Percentiles rank a stretch among this genome's conserved stretches.
Evolutionary conservation across 2,113 vertebrate genomes (phyloP).

Genomic region (Centropristis striata): DNA sequence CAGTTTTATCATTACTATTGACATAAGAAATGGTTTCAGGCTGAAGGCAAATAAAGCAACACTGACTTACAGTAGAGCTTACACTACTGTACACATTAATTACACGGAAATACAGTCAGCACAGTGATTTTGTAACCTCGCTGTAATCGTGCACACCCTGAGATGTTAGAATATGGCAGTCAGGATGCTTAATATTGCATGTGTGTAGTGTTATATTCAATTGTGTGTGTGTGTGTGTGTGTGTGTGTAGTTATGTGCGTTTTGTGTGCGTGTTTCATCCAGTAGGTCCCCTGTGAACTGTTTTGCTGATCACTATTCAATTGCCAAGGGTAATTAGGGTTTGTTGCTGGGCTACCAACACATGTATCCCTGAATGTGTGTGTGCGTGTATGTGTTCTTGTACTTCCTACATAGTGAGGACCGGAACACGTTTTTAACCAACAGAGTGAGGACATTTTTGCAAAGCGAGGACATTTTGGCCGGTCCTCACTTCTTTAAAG

Average conservation of each 20-base stretch:
- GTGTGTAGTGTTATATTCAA: background rate
- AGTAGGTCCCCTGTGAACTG: background rate
- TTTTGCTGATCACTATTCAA: conserved; percentile 39
- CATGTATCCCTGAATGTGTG: background rate
- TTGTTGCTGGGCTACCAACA: conserved; percentile 62
- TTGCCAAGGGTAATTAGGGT: conserved; percentile 56
- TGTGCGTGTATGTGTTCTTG: background rate
- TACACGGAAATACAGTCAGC: conserved; percentile 2
- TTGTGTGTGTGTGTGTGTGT: background rate
- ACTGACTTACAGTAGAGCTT: background rate
- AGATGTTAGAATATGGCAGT: background rate
- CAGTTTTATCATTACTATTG: conserved; percentile 19
- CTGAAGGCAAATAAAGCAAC: background rate
- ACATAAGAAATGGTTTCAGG: background rate
- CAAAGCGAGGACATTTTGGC: too few relatives aligned
- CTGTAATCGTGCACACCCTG: background rate
- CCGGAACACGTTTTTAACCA: too few relatives aligned
- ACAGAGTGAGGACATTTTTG: too few relatives aligned
- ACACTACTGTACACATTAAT: background rate
- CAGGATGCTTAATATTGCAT: background rate
- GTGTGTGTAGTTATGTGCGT: background rate
- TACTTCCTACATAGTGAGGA: too few relatives aligned
- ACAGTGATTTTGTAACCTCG: too few relatives aligned
- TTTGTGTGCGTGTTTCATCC: background rate
- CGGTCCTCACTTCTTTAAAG: too few relatives aligned